phyloP scores from a whole-genome alignment of 2,797 vertebrate species.

The Hephaestus fuliginosus region DNA sequence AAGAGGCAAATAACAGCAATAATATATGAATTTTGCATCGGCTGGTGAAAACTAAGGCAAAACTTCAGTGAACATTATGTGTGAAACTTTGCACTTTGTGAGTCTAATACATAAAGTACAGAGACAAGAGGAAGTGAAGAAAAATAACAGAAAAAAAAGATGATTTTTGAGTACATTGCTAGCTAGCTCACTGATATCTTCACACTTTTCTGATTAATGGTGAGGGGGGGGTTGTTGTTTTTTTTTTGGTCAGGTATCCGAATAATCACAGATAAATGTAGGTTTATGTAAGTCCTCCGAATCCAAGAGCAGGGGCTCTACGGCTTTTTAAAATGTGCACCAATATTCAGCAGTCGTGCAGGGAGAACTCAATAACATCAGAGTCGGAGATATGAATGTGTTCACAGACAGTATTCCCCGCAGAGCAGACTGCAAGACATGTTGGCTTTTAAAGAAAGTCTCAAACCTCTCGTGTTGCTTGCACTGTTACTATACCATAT shows the following conservation, averaged over 20 bases:
- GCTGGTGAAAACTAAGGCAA: background rate
- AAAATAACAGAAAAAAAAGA: background rate
- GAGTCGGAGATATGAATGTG: background rate
- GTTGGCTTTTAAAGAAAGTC: no score
- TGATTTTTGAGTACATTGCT: no score
- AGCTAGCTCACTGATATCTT: no score
- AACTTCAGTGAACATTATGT: no score
- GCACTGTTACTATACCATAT: no score
- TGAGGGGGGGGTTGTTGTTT: no score
- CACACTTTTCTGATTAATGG: no score
- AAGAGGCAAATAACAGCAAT: no score
- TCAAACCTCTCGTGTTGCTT: background rate
- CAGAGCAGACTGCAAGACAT: background rate
- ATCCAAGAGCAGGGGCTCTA: background rate
- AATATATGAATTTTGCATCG: background rate
- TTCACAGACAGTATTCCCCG: background rate
- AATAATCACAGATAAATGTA: background rate
- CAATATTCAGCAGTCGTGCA: background rate
- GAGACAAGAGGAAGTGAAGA: background rate
- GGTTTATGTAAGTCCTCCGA: background rate
- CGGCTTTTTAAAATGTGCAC: background rate
- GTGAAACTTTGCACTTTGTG: background rate
- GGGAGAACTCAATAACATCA: background rate
- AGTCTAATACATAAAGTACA: background rate
- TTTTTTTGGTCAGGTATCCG: no score